Evolutionary conservation across 2,888 invertebrate genomes (phyloP).

Genomic region (Drosophila longiperda): DNA sequence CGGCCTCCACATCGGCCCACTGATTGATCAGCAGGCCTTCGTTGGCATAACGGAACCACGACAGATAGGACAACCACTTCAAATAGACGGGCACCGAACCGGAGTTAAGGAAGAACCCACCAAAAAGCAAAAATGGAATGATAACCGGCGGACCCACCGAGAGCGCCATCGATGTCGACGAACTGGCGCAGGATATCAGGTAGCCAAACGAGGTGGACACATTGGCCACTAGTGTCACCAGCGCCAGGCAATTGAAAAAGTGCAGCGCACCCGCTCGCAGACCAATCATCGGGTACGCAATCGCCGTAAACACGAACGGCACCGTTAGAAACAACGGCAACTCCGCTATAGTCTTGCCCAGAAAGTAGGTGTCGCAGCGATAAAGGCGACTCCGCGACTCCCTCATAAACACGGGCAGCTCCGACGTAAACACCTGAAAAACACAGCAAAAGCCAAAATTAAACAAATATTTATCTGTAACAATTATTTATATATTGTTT

Average conservation of each 20-base stretch:
- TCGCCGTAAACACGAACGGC: slow-evolving; percentile 92
- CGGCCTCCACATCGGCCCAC: slow-evolving; percentile 91
- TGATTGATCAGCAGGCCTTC: slow-evolving; percentile 95
- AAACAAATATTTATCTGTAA: background rate
- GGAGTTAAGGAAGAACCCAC: slow-evolving; percentile 97
- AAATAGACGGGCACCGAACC: slow-evolving; percentile 94
- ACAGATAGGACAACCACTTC: slow-evolving; percentile 93
- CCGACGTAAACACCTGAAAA: slow-evolving; percentile 93
- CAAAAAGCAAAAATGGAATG: slow-evolving; percentile 97
- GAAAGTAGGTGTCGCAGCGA: slow-evolving; percentile 94
- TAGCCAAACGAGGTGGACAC: slow-evolving; percentile 96
- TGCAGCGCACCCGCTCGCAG: slow-evolving; percentile 90
- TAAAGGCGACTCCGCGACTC: slow-evolving; percentile 97
- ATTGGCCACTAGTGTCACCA: slow-evolving; percentile 94
- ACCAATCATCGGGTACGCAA: slow-evolving; percentile 96
- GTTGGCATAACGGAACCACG: slow-evolving; percentile 97
- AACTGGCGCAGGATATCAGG: slow-evolving; percentile 94
- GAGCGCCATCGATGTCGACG: slow-evolving; percentile 93
- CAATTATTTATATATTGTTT: background rate
- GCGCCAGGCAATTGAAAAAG: slow-evolving; percentile 89
- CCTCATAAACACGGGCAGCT: slow-evolving; percentile 94
- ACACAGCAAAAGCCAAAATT: background rate
- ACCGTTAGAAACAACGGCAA: slow-evolving; percentile 93
- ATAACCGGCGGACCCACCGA: slow-evolving; percentile 96
- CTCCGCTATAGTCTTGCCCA: slow-evolving; percentile 96